phyloP scores from a whole-genome alignment of 1,140 invertebrate species.

The Pristionchus pacificus region DNA sequence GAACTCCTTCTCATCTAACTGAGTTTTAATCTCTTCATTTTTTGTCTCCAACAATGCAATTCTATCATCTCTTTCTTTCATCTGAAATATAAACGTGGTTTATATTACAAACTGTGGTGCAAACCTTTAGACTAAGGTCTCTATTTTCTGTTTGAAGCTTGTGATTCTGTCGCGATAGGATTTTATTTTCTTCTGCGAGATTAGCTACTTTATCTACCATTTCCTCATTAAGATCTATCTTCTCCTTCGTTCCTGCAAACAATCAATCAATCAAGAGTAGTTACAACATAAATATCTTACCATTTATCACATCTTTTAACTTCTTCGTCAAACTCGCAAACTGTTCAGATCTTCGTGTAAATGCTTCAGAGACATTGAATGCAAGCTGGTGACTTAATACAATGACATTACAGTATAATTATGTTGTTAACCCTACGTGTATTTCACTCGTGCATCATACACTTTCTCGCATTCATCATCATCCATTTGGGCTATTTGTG shows the following conservation, averaged over 20 bases:
- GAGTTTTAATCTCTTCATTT: constrained; percentile 83
- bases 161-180: background rate
- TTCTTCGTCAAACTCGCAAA: background rate
- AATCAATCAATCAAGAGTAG: too few relatives aligned
- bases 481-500: constrained; percentile 81
- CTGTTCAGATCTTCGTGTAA: constrained; percentile 5
- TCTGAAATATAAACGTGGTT: constrained; percentile 68
- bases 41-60: constrained; percentile 85
- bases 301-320: constrained; percentile 4
- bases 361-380: too few relatives aligned
- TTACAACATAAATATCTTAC: background rate
- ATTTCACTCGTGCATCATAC: constrained; percentile 73
- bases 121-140: background rate
- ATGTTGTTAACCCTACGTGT: constrained; percentile 63
- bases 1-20: constrained; percentile 27
- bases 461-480: constrained; percentile 53
- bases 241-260: too few relatives aligned
- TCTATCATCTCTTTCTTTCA: constrained; percentile 83
- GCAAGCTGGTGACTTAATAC: too few relatives aligned
- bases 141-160: background rate
- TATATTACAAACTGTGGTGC: too few relatives aligned
- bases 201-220: too few relatives aligned
- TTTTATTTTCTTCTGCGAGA: background rate
- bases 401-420: too few relatives aligned
- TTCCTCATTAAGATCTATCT: too few relatives aligned